These are phyloP conservation scores for Micropoecilia bifurca DNA, from an alignment of 2,797 vertebrate genomes.

Conservation along the genomic window DNA sequence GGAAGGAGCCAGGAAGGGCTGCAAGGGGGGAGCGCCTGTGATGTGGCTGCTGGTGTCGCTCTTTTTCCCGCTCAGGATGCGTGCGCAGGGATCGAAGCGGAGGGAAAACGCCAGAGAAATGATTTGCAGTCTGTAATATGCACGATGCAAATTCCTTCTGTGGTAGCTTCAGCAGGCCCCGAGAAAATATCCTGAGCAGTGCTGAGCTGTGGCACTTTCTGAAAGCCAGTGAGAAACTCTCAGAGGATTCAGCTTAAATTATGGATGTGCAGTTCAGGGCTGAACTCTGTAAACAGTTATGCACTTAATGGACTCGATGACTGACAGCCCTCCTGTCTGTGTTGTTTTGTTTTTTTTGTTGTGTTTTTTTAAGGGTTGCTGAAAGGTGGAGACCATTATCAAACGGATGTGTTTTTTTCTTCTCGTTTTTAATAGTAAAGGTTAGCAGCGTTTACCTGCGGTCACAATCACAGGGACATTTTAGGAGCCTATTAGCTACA, in stretches of 20 bases:
- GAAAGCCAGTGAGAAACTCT: conserved; percentile 58
- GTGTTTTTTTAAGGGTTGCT: conserved; percentile 16
- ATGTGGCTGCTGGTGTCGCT: conserved; percentile 44
- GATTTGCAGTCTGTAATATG: conserved; percentile 38
- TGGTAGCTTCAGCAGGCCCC: conserved; percentile 39
- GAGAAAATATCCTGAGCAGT: conserved; percentile 46
- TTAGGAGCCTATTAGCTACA: conserved; percentile 6
- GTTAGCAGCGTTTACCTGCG: not conserved
- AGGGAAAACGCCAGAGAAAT: conserved; percentile 45
- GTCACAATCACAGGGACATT: conserved; percentile 20
- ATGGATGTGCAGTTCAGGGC: conserved; percentile 77
- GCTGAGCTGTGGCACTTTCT: conserved; percentile 53
- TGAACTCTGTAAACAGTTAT: conserved; percentile 77
- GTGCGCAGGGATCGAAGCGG: conserved; percentile 48
- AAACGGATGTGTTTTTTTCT: conserved; percentile 4
- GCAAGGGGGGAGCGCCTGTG: conserved; percentile 24
- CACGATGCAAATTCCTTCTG: conserved; percentile 7
- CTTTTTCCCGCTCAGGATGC: conserved; percentile 23
- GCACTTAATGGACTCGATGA: conserved; percentile 77
- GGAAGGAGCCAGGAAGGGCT: conserved; percentile 17
- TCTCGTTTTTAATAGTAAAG: conserved; percentile 19
- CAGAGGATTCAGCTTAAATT: conserved; percentile 73
- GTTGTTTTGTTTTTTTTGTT: not conserved
- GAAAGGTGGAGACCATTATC: conserved; percentile 35
- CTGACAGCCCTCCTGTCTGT: conserved; percentile 62